Evolutionary conservation across 2,113 vertebrate species (phyloP), one percentile per base, ranked within the genome.

Genomic region (Dendropsophus ebraccatus): DNA sequence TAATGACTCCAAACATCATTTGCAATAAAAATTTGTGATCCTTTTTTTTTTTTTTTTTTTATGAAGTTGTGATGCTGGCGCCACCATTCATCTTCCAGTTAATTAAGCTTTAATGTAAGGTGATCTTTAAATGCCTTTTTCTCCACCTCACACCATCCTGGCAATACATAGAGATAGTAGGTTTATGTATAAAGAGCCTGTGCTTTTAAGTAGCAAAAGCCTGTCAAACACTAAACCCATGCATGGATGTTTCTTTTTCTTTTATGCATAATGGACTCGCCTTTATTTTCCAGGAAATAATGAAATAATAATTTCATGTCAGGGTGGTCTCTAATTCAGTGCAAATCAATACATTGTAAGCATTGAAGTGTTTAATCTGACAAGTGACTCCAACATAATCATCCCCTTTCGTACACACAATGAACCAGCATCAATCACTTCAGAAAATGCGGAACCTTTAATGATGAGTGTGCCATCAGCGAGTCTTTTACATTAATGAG

Each of bases 391-490:
- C 37, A 41, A 62, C 56, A 80, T 62, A 80, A 80, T 80, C 17
- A 80, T 80, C 56, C 56, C 77, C 37, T 80, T 81, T 81, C 19
- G 2, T 47, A 47, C 41, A 81, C 56, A 81, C 78, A 81, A 81
- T 81, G 78, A 81, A 81, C 35, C n/a, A 47, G 78, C 78, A 81
- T 81, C 78, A 81, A 81, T 81, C 78, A 81, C 60, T 81, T 62
- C 37, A 28, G 58, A 45, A 81, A 81, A 81, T 65, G 56, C 56
- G 14, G 78, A 81, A 65, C 58, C 78, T 81, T 65, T 81, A 81
- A 62, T 81, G 78, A 81, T 45, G 78, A 81, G 37, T 30, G 58
- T 28, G 56, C 14, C 78, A 81, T 62, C 32, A 65, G 78, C 56
- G 4, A 62, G 56, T 81, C 56, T 62, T 77, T 77, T 47, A 47